Percentiles rank a stretch among this genome's conserved stretches.
Evolutionary conservation across 2,797 vertebrate species (phyloP).

Genomic region (Hippopotamyrus pictus): DNA sequence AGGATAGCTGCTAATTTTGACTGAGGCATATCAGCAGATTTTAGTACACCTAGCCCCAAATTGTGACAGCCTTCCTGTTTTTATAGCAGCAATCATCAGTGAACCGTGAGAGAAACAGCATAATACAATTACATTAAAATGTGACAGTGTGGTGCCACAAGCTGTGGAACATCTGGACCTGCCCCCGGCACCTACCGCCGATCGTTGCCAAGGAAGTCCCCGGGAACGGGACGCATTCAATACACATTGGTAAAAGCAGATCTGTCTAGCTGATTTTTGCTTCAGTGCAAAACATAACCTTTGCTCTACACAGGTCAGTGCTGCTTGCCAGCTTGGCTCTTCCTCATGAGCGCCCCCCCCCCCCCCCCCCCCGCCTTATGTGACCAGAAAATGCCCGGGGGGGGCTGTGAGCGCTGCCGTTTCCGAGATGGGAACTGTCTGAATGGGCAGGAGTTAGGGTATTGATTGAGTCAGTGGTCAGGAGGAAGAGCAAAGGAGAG

Average conservation of each 20-base stretch:
- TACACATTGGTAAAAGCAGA: conserved; percentile 5
- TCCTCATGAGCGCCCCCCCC: background rate
- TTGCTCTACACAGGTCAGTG: conserved; percentile 14
- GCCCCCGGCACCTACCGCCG: background rate
- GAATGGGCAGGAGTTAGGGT: background rate
- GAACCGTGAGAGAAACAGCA: background rate
- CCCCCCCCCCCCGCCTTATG: background rate
- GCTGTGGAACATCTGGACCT: background rate
- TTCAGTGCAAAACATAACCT: conserved; percentile 12
- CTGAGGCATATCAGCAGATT: background rate
- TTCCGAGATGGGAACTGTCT: background rate
- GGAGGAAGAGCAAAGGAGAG: background rate
- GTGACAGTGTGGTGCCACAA: conserved; percentile 3
- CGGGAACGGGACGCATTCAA: background rate
- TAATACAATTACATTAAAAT: conserved; percentile 14
- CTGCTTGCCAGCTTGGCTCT: conserved; percentile 18
- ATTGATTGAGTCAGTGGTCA: background rate
- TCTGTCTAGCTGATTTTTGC: conserved; percentile 18
- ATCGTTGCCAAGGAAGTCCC: background rate
- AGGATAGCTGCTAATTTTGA: background rate
- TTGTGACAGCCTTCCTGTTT: background rate
- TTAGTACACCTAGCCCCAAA: background rate
- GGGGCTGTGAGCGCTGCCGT: background rate
- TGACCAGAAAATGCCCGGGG: conserved; percentile 24
- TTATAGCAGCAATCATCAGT: background rate